phyloP scores from a whole-genome alignment of 2,113 vertebrate genomes.

The Ophiodon elongatus region DNA sequence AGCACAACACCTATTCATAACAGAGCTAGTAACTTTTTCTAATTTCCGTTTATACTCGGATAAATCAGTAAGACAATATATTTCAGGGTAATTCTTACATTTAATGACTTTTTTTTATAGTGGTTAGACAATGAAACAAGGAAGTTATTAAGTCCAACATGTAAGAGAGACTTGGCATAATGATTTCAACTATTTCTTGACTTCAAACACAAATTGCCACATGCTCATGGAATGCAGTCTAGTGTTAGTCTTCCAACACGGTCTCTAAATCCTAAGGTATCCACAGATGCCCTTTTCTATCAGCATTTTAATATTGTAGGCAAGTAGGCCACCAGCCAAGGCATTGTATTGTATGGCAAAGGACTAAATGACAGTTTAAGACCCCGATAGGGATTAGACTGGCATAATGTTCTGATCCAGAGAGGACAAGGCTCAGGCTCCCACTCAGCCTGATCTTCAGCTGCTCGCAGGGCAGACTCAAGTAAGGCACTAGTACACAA shows the following conservation, averaged over 20 bases:
- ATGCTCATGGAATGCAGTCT: constrained; percentile 82
- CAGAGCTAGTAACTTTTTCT: constrained; percentile 74
- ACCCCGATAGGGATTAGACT: constrained; percentile 61
- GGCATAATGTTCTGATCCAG: constrained; percentile 72
- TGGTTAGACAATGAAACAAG: constrained; percentile 76
- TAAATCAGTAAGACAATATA: constrained; percentile 79
- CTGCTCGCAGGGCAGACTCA: constrained; percentile 76
- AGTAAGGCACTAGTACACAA: constrained; percentile 87
- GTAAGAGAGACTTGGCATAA: constrained; percentile 57
- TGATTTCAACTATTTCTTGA: constrained; percentile 62
- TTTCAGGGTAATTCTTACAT: constrained; percentile 81
- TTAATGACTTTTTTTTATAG: constrained; percentile 71
- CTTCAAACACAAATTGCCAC: constrained; percentile 75
- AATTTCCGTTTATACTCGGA: constrained; percentile 73
- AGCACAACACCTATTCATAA: constrained; percentile 83
- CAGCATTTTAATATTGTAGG: constrained; percentile 62
- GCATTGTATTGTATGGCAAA: constrained; percentile 78
- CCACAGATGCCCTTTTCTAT: constrained; percentile 68
- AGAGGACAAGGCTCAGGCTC: constrained; percentile 70
- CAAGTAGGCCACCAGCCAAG: constrained; percentile 77
- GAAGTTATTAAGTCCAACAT: constrained; percentile 53
- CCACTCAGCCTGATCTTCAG: constrained; percentile 66
- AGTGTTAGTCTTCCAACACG: constrained; percentile 58
- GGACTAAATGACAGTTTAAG: constrained; percentile 57
- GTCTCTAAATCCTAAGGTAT: constrained; percentile 66